phyloP scores from a whole-genome alignment of 2,888 invertebrate genomes.

The Drosophila pegasa region DNA sequence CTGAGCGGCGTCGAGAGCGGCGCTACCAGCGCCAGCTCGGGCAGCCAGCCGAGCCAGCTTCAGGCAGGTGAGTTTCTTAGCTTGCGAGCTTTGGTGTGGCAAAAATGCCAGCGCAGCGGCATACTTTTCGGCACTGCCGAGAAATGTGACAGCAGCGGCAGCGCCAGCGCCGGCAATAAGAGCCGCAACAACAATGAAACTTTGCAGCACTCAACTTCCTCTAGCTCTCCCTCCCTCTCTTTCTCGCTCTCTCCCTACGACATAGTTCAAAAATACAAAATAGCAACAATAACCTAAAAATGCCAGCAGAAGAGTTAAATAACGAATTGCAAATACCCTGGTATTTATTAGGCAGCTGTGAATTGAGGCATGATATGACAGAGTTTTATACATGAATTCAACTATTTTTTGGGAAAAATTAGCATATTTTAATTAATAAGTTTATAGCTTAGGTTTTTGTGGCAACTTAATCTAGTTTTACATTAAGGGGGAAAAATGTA shows the following conservation, averaged over 20 bases:
- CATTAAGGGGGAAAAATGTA: too few relatives aligned
- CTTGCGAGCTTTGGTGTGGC: conserved; percentile 35
- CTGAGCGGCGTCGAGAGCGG: conserved; percentile 45
- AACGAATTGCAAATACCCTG: conserved; percentile 27
- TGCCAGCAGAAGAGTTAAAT: background rate
- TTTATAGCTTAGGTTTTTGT: too few relatives aligned
- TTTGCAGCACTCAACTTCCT: conserved; percentile 22
- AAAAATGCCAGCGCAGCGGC: conserved; percentile 28
- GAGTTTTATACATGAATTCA: too few relatives aligned
- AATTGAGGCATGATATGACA: too few relatives aligned
- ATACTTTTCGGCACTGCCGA: conserved; percentile 66
- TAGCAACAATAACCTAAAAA: conserved; percentile 40
- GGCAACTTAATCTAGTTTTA: too few relatives aligned
- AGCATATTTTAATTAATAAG: too few relatives aligned
- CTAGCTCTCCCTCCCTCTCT: background rate
- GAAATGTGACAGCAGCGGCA: conserved; percentile 43
- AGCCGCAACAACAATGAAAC: conserved; percentile 28
- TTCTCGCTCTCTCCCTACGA: conserved; percentile 3
- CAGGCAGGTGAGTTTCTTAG: conserved; percentile 62
- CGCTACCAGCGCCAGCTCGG: conserved; percentile 16
- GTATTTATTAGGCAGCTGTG: too few relatives aligned
- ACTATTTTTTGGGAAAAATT: too few relatives aligned
- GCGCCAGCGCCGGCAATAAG: conserved; percentile 5
- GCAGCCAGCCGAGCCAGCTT: conserved; percentile 34
- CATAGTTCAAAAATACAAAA: conserved; percentile 58